These are phyloP conservation scores for Heterochromis multidens DNA, from an alignment of 2,113 vertebrate genomes.

Conservation along the genomic window DNA sequence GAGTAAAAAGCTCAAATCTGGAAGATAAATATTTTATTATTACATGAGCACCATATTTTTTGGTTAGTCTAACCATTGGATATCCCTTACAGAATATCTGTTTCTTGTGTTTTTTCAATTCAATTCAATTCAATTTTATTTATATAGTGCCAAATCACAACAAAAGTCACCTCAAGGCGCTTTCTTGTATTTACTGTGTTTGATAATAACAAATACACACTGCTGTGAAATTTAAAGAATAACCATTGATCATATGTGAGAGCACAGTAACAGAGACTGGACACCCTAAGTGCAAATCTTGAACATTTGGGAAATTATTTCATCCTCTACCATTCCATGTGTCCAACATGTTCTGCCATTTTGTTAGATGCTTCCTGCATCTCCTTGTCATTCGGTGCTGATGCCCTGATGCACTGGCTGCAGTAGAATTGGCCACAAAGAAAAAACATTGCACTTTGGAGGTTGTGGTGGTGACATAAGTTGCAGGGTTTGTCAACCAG, in stretches of 20 bases:
- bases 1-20: neutral
- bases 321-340: neutral
- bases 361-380: neutral
- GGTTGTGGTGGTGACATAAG: neutral
- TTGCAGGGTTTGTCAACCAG: rapidly evolving
- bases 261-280: neutral
- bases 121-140: too few species aligned
- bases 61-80: neutral
- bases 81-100: too few species aligned
- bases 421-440: too few species aligned
- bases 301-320: neutral
- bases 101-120: too few species aligned
- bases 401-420: too few species aligned
- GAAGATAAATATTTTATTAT: neutral
- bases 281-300: neutral
- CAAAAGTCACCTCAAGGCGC: too few species aligned
- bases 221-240: neutral
- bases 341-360: neutral
- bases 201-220: neutral
- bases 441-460: neutral
- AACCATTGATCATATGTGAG: neutral
- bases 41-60: neutral
- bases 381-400: neutral
- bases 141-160: too few species aligned
- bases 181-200: neutral